These are phyloP conservation scores for Malurus cyaneus DNA, from an alignment of 2,113 vertebrate genomes.

Conservation along the genomic window DNA sequence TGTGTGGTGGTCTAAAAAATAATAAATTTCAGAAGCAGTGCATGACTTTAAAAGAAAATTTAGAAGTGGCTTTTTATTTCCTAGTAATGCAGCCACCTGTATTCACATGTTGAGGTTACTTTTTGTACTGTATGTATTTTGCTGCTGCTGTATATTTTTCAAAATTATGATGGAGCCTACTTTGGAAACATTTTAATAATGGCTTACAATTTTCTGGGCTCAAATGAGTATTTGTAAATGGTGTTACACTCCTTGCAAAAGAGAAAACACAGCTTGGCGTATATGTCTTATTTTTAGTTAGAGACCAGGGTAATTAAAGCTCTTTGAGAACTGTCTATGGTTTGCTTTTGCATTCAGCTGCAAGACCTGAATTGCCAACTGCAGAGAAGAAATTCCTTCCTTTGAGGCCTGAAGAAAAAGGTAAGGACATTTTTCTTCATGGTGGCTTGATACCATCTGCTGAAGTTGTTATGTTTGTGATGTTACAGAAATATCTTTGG, in stretches of 20 bases:
- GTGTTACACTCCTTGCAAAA: not conserved
- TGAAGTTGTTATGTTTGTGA: not conserved
- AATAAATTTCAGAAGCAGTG: not conserved
- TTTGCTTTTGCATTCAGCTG: slow-evolving; percentile 72
- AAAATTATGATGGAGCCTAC: not conserved
- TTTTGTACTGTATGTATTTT: not conserved
- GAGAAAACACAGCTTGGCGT: not conserved
- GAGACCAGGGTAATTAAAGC: not conserved
- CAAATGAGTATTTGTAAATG: not conserved
- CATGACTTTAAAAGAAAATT: not conserved
- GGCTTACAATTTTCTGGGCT: not conserved
- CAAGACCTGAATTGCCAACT: slow-evolving; percentile 81
- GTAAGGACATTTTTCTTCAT: slow-evolving; percentile 56
- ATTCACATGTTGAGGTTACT: not conserved
- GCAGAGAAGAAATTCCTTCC: slow-evolving; percentile 81
- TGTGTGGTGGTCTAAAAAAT: not conserved
- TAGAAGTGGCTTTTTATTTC: not conserved
- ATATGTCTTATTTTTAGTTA: not conserved
- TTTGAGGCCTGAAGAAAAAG: slow-evolving; percentile 84
- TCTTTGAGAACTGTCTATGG: not conserved
- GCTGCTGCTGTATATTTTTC: not conserved
- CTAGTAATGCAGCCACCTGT: not conserved
- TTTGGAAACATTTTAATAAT: not conserved
- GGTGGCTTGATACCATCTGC: not conserved
- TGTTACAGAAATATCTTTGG: not conserved